phyloP scores from a whole-genome alignment of 2,888 invertebrate species.

The Eucriotettix oculatus region DNA sequence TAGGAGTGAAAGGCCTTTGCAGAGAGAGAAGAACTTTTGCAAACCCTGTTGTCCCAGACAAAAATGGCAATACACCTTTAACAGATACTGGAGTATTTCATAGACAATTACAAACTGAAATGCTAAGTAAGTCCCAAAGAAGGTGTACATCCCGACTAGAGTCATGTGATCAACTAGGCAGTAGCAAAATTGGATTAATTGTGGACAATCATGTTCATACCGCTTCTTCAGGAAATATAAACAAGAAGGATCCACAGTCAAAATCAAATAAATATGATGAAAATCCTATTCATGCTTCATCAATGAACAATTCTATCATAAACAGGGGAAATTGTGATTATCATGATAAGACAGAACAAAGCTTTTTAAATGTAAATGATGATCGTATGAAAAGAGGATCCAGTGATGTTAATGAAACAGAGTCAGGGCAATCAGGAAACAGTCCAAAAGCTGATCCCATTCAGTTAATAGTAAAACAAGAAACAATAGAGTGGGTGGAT shows the following conservation, averaged over 20 bases:
- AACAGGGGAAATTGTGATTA: neutral
- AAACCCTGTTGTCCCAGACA: neutral
- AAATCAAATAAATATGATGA: neutral
- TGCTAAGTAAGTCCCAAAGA: neutral
- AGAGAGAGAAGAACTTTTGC: constrained; percentile 26
- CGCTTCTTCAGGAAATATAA: neutral
- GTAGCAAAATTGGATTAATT: too few species aligned
- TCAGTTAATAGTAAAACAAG: constrained; percentile 32
- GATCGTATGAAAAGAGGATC: neutral
- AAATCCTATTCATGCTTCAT: neutral
- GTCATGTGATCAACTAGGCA: too few species aligned
- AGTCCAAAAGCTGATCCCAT: constrained; percentile 1
- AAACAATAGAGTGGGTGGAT: constrained; percentile 58
- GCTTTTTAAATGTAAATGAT: neutral
- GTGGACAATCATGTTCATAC: neutral
- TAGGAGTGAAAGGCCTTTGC: constrained; percentile 67
- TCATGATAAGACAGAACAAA: neutral
- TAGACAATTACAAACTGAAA: neutral
- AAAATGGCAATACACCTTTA: neutral
- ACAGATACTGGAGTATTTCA: neutral
- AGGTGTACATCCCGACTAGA: too few species aligned
- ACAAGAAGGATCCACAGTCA: neutral
- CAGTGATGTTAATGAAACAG: neutral
- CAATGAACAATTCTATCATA: neutral
- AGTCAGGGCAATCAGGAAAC: neutral